A percentile compares a stretch with the other conserved stretches of the same genome.
Conservation (phyloP, 2,113 vertebrate species). For the Seriola rivoliana region DNA sequence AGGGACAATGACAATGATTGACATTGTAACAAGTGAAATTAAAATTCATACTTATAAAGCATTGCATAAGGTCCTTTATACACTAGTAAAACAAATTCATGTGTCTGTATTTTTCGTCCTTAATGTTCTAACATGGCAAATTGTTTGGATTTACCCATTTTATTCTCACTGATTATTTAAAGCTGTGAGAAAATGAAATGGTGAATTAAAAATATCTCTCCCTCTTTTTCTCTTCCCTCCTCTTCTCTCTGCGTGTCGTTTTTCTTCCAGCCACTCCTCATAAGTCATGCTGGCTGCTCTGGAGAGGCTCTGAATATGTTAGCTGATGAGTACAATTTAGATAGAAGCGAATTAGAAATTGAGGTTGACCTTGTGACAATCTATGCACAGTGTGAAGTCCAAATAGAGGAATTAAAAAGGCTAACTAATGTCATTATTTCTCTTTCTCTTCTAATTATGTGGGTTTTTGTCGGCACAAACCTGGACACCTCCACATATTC, state of each 20-base stretch:
- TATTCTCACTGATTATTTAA: constrained; percentile 2
- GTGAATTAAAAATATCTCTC: constrained; percentile 12
- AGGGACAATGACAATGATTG: constrained; percentile 67
- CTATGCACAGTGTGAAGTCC: constrained; percentile 45
- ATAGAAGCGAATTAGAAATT: constrained; percentile 69
- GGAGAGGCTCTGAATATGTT: constrained; percentile 41
- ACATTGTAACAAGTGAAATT: constrained; percentile 34
- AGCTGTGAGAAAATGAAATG: constrained; percentile 4
- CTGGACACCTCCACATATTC: constrained; percentile 18
- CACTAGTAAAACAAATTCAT: not conserved
- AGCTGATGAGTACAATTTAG: constrained; percentile 63
- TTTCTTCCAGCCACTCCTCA: constrained; percentile 5
- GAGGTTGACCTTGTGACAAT: constrained; percentile 65
- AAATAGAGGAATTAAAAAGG: constrained; percentile 58
- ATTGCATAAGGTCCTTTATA: not conserved
- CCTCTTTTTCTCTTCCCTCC: not conserved
- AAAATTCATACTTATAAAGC: not conserved
- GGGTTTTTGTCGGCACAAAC: constrained; percentile 35
- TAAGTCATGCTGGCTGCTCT: constrained; percentile 39
- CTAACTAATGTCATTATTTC: constrained; percentile 58
- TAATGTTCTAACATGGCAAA: not conserved
- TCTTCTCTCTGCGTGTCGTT: not conserved
- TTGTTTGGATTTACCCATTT: constrained; percentile 2
- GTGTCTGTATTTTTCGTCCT: not conserved
- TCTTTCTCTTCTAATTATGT: constrained; percentile 49